phyloP scores from a whole-genome alignment of 2,888 invertebrate genomes.

The Rhingia rostrata region DNA sequence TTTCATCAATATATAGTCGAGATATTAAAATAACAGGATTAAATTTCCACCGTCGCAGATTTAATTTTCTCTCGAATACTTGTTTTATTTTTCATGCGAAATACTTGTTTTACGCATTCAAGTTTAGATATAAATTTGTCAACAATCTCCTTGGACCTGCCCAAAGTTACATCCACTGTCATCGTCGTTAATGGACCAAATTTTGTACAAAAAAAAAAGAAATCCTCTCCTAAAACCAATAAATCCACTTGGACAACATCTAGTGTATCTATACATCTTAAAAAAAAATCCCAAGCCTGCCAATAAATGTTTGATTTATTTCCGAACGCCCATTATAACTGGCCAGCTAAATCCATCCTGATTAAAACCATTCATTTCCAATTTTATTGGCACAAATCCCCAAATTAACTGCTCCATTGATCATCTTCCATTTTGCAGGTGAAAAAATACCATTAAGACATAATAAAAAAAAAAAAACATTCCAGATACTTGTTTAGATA shows the following conservation, averaged over 20 bases:
- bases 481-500: constrained; percentile 53
- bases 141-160: not conserved
- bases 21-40: no score
- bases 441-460: constrained; percentile 64
- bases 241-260: not conserved
- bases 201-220: not conserved
- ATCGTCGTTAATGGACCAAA: not conserved
- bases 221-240: no score
- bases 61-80: no score
- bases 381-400: constrained; percentile 71
- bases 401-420: constrained; percentile 68
- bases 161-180: no score
- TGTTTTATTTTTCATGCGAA: no score
- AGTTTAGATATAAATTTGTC: not conserved
- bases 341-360: constrained; percentile 53
- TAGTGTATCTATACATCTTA: not conserved
- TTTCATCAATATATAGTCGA: no score
- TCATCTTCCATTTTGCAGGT: constrained; percentile 71
- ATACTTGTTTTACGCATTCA: no score
- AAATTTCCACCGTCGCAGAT: no score
- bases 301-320: constrained; percentile 66
- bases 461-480: constrained; percentile 50
- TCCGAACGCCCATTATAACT: constrained; percentile 15
- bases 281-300: constrained; percentile 16
- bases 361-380: constrained; percentile 50